Base-by-base conservation (phyloP, 2,888 invertebrate genomes). In the Chalcosyrphus nemorum region DNA sequence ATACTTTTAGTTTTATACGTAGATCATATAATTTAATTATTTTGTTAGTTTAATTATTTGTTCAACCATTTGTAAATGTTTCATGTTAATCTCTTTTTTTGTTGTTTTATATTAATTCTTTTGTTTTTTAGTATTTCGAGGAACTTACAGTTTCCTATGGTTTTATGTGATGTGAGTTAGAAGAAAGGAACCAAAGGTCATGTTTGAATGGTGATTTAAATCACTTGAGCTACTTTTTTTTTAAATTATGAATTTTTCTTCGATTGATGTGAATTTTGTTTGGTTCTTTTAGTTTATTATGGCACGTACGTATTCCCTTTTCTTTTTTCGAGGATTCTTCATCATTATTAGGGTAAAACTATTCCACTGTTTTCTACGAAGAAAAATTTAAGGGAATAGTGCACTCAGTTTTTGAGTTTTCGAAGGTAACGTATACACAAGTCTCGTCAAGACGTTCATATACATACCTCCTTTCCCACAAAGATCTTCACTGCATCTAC, bases 31-130 rank as follows among this genome's bases (percentile, higher is more conserved):
- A 70, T 32, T 82, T 86, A 87, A 66, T 66, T 66, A 35, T 86
- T n/a, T 85, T 85, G 80, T 87, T 80, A 63, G 65, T 70, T 66
- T 7, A 61, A 47, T 81, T 86, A 75, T 87, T 86, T 86, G 84
- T 87, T 81, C 87, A 87, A 87, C 87, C 87, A 86, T 87, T 86
- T 85, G 75, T 87, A 87, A 80, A 86, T 81, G 71, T 86, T 86
- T 75, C 76, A 72, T 85, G 78, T 81, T 61, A 74, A 56, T 66
- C 57, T 65, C 75, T 68, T 70, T 82, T 80, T 68, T 63, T n/a
- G n/a, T n/a, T n/a, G n/a, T 80, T 86, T 86, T 81, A 47, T 61
- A 61, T 56, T 47, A 81, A 57, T 61, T 32, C 9, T 32, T 32
- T 32, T 29, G 1, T 29, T 32, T 74, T 52, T 72, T 84, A 84